Base-by-base conservation (phyloP, 2,113 vertebrate species). In the Orthonyx spaldingii region DNA sequence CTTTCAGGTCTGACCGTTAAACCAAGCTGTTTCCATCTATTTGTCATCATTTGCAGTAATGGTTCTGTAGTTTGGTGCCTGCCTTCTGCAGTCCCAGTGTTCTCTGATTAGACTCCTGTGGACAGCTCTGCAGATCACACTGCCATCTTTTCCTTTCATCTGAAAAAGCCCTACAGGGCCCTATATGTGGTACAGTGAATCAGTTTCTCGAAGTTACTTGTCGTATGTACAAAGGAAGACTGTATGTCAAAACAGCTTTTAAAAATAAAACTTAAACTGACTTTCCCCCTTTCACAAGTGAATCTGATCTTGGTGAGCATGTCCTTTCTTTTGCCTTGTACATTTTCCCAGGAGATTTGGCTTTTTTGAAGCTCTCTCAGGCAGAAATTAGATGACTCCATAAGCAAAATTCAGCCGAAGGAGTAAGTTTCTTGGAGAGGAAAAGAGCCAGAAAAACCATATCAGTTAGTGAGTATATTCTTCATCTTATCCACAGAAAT, bases 41-140 rank as follows among this genome's bases (percentile, higher is more conserved):
- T 96, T 95, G 93, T 96, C 93, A 94, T 94, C 88, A 96, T 94
- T 96, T 94, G 87, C 78, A 69, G 84, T 94, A 78, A 88, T 78
- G 65, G 77, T 49, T 92, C 53, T 92, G 65, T 70, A 65, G 90
- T 78, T 88, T 60, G 69, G 50, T 84, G 49, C 41, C 53, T 95
- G 47, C 86, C 53, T 93, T 87, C 72, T 75, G 65, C 88, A 78
- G 77, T 60, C 47, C 60, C 59, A 60, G 14, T 71, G 76, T 71
- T 90, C 56, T 75, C 76, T 90, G 92, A 84, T 90, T 84, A 92
- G 88, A 49, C 83, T 94, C 44, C 49, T 92, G 79, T 74, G 89
- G 84, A 87, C 90, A 95, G 64, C 76, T 82, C 64, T 82, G 76
- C 71, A 61, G 61, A 87, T 93, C 76, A 86, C 23, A 57, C 61